These are phyloP conservation scores for Lucilia sericata DNA, from an alignment of 1,140 invertebrate genomes.

Conservation along the genomic window DNA sequence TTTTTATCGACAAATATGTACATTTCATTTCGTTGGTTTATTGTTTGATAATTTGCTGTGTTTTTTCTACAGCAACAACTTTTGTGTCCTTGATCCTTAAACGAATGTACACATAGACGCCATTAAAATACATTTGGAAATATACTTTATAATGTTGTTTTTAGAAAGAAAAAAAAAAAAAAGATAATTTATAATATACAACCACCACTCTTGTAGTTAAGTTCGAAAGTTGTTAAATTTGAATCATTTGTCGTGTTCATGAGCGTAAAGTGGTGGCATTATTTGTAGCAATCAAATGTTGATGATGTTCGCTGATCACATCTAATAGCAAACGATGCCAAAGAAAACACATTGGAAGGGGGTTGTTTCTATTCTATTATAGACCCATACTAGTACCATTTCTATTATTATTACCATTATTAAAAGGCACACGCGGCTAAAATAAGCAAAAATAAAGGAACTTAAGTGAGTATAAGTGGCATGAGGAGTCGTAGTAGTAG, in stretches of 20 bases:
- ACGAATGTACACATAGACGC: background rate
- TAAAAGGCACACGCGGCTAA: constrained; percentile 38
- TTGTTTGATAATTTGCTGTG: constrained; percentile 7
- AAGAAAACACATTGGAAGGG: constrained; percentile 8
- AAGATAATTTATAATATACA: background rate
- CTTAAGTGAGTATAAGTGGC: background rate
- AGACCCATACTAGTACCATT: background rate
- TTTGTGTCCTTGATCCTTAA: constrained; percentile 32
- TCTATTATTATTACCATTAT: background rate
- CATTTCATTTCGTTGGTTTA: background rate
- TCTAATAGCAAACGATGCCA: constrained; percentile 9
- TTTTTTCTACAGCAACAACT: background rate
- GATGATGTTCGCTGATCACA: constrained; percentile 64
- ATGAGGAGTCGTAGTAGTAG: background rate
- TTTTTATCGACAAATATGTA: background rate
- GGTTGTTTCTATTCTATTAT: constrained; percentile 18
- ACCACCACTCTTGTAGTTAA: background rate
- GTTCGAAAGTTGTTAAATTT: background rate
- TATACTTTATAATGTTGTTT: background rate
- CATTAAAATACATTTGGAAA: background rate
- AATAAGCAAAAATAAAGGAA: constrained; percentile 52
- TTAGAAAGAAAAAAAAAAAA: no score
- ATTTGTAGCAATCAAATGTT: constrained; percentile 67
- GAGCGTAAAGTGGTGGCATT: constrained; percentile 66
- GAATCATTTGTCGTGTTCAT: constrained; percentile 46